phyloP scores from a whole-genome alignment of 2,113 vertebrate genomes.

The Chloebia gouldiae region DNA sequence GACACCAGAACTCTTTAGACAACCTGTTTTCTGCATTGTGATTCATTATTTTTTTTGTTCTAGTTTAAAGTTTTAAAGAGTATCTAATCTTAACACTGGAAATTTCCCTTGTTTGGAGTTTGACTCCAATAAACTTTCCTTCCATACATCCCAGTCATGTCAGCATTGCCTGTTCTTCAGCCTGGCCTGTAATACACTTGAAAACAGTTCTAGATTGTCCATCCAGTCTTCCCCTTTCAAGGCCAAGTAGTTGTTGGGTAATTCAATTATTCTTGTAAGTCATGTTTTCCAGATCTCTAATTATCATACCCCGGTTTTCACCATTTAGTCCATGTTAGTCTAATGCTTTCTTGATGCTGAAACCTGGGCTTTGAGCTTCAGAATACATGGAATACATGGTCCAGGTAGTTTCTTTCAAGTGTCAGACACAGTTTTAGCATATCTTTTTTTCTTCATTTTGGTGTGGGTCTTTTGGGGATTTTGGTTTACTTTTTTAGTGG shows the following conservation, averaged over 20 bases:
- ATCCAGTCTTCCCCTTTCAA: neutral
- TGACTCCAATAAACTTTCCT: neutral
- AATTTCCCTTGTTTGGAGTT: neutral
- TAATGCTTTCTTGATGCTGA: neutral
- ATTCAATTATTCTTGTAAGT: neutral
- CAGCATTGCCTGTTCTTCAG: neutral
- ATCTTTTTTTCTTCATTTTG: neutral
- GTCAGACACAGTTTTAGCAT: neutral
- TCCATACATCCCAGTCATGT: neutral
- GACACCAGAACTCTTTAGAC: neutral
- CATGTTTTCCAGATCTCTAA: neutral
- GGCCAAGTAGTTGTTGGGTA: neutral
- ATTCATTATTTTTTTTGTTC: neutral
- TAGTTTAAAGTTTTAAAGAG: neutral
- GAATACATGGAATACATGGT: neutral
- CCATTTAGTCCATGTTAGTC: neutral
- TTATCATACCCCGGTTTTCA: neutral
- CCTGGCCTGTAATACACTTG: neutral
- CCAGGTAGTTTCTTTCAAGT: neutral
- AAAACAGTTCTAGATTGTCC: neutral
- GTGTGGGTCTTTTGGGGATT: accelerated
- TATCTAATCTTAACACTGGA: neutral
- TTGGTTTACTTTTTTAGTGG: neutral
- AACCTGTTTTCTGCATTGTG: neutral
- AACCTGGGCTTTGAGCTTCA: neutral